Conservation (phyloP, 2,797 vertebrate genomes). For the Oophaga sylvatica region DNA sequence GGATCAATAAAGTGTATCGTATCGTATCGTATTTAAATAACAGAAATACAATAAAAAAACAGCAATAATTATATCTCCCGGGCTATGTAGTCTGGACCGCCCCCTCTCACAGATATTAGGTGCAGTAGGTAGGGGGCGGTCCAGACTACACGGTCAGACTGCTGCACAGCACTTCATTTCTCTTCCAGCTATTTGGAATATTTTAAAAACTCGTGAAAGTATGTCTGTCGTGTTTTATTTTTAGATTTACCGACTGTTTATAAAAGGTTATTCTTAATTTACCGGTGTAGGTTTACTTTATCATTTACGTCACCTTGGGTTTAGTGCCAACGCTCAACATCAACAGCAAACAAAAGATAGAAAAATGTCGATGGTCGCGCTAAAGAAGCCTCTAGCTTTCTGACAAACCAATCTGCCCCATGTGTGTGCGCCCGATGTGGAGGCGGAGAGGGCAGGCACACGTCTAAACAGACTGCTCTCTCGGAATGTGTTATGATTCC, state of each 20-base stretch:
- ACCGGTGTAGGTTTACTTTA: too few relatives aligned
- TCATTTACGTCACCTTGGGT: too few relatives aligned
- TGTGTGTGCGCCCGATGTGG: not conserved
- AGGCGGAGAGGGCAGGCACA: not conserved
- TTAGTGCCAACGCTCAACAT: too few relatives aligned
- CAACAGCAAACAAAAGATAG: not conserved
- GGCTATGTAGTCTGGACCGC: not conserved
- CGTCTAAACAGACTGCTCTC: not conserved
- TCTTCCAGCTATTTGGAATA: too few relatives aligned
- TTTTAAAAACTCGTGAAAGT: not conserved
- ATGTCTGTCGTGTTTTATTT: not conserved
- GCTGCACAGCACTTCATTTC: too few relatives aligned
- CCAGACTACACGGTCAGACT: not conserved
- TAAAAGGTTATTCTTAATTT: not conserved
- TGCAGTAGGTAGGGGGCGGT: not conserved
- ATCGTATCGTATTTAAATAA: too few relatives aligned
- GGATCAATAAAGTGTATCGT: too few relatives aligned
- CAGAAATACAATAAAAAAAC: too few relatives aligned
- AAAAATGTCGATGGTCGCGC: not conserved
- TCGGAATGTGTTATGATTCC: constrained; percentile 40
- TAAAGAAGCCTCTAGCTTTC: not conserved
- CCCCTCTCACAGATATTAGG: not conserved
- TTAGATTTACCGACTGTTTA: not conserved
- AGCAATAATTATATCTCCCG: not conserved
- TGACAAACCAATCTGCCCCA: not conserved